Evolutionary conservation across 2,888 invertebrate genomes (phyloP), one percentile per base, ranked within the genome.

Genomic region (Blomia tropicalis): DNA sequence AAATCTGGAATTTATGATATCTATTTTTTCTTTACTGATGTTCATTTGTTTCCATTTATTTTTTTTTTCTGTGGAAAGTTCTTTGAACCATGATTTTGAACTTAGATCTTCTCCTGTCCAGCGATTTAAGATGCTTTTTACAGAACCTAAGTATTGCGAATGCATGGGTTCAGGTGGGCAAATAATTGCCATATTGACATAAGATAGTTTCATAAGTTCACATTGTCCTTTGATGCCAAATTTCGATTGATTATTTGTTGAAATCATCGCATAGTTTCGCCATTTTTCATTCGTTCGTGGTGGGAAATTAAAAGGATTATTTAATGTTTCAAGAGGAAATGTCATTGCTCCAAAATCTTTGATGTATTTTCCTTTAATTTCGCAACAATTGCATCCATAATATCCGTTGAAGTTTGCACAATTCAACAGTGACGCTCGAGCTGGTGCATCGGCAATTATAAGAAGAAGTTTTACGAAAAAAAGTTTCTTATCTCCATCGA

Each of bases 381-480:
- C 47, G 17, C 47, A 47, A n/a, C 47, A 47, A 5, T 47, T 4
- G 25, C 47, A 47, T 23, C 47, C 47, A n/a, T 47, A 47, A 23
- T 47, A 25, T 11, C 47, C 47, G 17, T 47, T 47, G 47, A 47
- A 47, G 4, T 47, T 4, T 23, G 25, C n/a, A n/a, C 47, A 11
- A n/a, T 47, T 47, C n/a, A 47, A 47, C 4, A 47, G 47, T 11
- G 17, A 4, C 5, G 47, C 47, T 47, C 47, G 47, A 5, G 47
- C 47, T 23, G 47, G 47, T 47, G 47, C 47, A 25, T 47, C 47
- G 5, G 47, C 47, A 47, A 47, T 47, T 47, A n/a, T n/a, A 5
- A 47, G 47, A 19, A 47, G 47, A 47, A 47, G 47, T 47, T 47
- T 47, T 5, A 47, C 47, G n/a, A 23, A 47, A 25, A 47, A 47